Evolutionary conservation across 2,797 vertebrate genomes (phyloP).

Genomic region (Rachycentron canadum): DNA sequence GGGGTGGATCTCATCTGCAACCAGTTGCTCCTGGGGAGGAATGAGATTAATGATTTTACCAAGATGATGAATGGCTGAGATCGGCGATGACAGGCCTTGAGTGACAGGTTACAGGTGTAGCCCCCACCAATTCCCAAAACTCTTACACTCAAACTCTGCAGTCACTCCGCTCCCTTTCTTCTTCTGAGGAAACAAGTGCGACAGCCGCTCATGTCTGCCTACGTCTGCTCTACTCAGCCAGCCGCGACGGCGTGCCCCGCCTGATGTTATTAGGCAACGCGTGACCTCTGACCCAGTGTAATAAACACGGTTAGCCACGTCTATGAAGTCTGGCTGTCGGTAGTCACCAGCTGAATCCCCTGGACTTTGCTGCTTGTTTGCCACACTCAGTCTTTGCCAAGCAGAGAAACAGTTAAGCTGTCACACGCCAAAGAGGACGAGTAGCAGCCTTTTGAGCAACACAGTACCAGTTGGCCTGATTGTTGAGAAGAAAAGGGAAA

Average conservation of each 20-base stretch:
- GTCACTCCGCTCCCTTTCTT: slow-evolving; percentile 47
- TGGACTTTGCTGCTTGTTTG: slow-evolving; percentile 82
- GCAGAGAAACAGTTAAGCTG: slow-evolving; percentile 87
- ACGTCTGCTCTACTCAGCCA: slow-evolving; percentile 65
- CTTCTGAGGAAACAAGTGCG: slow-evolving; percentile 64
- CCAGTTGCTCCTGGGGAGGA: slow-evolving; percentile 77
- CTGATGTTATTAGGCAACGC: slow-evolving; percentile 75
- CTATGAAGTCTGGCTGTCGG: slow-evolving; percentile 77
- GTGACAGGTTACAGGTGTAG: slow-evolving; percentile 87
- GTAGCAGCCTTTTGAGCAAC: slow-evolving; percentile 77
- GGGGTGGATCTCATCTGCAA: slow-evolving; percentile 69
- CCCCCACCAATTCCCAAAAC: slow-evolving; percentile 62
- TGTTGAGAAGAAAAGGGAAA: slow-evolving; percentile 76
- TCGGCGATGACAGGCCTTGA: slow-evolving; percentile 83
- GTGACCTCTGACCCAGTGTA: slow-evolving; percentile 80
- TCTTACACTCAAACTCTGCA: slow-evolving; percentile 49
- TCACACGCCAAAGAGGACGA: slow-evolving; percentile 84
- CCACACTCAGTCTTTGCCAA: slow-evolving; percentile 62
- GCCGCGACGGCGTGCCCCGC: slow-evolving; percentile 54
- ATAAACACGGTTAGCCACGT: slow-evolving; percentile 82
- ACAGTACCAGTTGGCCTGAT: slow-evolving; percentile 79
- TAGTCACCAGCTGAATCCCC: slow-evolving; percentile 77
- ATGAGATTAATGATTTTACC: slow-evolving; percentile 85
- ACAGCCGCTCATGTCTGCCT: slow-evolving; percentile 72
- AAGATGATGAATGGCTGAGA: slow-evolving; percentile 86